Base-by-base conservation (phyloP, 2,888 invertebrate species). In the Protodeltote pygarga region DNA sequence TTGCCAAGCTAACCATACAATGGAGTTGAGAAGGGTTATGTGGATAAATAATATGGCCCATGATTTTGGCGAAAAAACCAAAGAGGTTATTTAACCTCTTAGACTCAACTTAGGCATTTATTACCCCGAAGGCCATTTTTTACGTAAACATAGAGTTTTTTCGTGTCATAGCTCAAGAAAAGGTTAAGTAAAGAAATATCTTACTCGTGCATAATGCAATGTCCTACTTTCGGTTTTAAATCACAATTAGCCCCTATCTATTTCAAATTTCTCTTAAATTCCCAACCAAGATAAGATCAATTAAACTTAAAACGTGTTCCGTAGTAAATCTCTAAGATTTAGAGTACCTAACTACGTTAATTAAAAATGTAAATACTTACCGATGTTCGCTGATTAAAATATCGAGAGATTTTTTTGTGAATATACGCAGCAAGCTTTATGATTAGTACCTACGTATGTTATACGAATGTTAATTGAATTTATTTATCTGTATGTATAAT, bases 351-450 rank as follows among this genome's bases (percentile, higher is more conserved):
- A 34, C n/a, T 25, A 51, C 23, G 57, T 23, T 24, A 32, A 32
- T 54, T 17, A 17, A 9, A 33, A 35, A 31, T 40, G 11, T 28
- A 39, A 24, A 11, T 59, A 46, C 50, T 50, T 47, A 59, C 9
- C 44, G 40, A 54, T 66, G 71, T 79, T 81, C 77, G 77, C 77
- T 79, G 81, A 71, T 66, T 55, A 66, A 66, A 57, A 52, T 52
- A 19, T 66, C 53, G 67, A 71, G 71, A 68, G 64, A 45, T 52
- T 68, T 58, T 65, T 46, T 60, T 76, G 73, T 80, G 73, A 77
- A 80, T 80, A 81, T 77, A 72, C 77, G 74, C 79, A 81, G 71
- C 73, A 83, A 85, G 81, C 81, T 86, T 85, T 84, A 85, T 81
- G 78, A 75, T 80, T 81, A n/a, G 85, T 83, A 85, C 79, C 81